A percentile compares a stretch with the other conserved stretches of the same genome.
These are phyloP conservation scores for Emydura subglobosa DNA, from an alignment of 2,113 vertebrate species.

Conservation along the genomic window DNA sequence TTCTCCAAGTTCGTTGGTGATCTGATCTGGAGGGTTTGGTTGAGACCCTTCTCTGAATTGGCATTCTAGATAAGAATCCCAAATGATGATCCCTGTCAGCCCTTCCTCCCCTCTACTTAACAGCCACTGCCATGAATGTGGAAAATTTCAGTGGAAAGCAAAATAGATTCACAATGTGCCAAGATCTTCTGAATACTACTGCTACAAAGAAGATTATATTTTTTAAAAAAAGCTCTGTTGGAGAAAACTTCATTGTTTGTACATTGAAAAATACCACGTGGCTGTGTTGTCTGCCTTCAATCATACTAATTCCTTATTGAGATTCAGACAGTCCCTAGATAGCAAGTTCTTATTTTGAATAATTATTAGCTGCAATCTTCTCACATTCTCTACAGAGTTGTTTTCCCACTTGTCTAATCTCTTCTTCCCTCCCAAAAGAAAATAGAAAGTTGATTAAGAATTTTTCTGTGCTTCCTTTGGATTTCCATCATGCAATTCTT, in stretches of 20 bases:
- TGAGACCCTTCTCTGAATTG: background rate
- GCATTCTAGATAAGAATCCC: background rate
- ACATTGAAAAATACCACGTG: slow-evolving; percentile 19
- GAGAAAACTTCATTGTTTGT: slow-evolving; percentile 18
- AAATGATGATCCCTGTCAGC: background rate
- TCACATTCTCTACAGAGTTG: background rate
- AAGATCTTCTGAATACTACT: background rate
- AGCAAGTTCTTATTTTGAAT: slow-evolving; percentile 25
- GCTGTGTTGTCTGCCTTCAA: slow-evolving; percentile 4
- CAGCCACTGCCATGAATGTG: background rate
- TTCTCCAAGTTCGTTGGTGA: background rate
- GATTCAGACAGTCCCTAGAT: slow-evolving; percentile 16
- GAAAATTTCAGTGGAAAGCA: background rate
- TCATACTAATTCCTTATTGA: slow-evolving; percentile 43
- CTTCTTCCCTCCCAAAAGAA: background rate
- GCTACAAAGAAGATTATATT: background rate
- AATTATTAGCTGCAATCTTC: background rate
- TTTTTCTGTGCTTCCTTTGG: background rate
- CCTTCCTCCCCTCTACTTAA: background rate
- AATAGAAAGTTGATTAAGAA: background rate
- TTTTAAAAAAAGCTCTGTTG: background rate
- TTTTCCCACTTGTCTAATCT: slow-evolving; percentile 21
- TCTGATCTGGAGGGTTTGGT: background rate
- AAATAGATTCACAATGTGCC: background rate
- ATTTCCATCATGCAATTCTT: background rate